Evolutionary conservation across 2,797 vertebrate species (phyloP).

Genomic region (Ataeniobius toweri): DNA sequence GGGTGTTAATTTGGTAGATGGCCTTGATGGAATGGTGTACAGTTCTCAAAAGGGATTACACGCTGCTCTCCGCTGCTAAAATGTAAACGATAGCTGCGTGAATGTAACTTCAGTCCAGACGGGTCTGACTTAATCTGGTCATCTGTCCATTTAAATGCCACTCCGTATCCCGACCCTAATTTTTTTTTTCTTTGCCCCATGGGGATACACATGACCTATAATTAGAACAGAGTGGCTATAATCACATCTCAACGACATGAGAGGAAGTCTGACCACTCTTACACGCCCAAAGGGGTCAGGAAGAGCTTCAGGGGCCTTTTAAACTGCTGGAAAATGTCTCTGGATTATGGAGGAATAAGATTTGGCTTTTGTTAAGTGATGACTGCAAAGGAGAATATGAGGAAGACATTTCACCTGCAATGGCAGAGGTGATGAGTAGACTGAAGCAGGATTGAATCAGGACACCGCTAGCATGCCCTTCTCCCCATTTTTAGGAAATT

Average conservation of each 20-base stretch:
- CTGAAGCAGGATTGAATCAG: neutral
- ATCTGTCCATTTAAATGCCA: constrained; percentile 61
- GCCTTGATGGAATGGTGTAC: constrained; percentile 35
- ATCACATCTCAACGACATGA: constrained; percentile 16
- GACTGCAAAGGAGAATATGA: constrained; percentile 7
- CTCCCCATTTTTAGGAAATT: neutral
- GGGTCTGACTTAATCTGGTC: constrained; percentile 59
- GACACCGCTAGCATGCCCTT: neutral
- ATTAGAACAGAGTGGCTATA: constrained; percentile 50
- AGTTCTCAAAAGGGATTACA: constrained; percentile 45
- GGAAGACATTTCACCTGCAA: neutral
- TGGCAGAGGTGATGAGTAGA: neutral
- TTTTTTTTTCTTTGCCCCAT: constrained; percentile 12
- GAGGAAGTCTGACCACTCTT: constrained; percentile 23
- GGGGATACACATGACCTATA: constrained; percentile 44
- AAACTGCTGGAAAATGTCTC: constrained; percentile 20
- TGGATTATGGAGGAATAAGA: constrained; percentile 4
- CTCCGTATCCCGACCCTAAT: constrained; percentile 42
- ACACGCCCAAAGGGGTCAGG: neutral
- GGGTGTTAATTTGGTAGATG: constrained; percentile 41
- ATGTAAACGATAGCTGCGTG: constrained; percentile 58
- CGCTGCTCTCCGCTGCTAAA: constrained; percentile 33
- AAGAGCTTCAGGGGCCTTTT: constrained; percentile 2
- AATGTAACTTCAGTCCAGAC: constrained; percentile 42
- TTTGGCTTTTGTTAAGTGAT: neutral